phyloP scores from a whole-genome alignment of 2,113 vertebrate genomes.

The Acrocephalus kingi region DNA sequence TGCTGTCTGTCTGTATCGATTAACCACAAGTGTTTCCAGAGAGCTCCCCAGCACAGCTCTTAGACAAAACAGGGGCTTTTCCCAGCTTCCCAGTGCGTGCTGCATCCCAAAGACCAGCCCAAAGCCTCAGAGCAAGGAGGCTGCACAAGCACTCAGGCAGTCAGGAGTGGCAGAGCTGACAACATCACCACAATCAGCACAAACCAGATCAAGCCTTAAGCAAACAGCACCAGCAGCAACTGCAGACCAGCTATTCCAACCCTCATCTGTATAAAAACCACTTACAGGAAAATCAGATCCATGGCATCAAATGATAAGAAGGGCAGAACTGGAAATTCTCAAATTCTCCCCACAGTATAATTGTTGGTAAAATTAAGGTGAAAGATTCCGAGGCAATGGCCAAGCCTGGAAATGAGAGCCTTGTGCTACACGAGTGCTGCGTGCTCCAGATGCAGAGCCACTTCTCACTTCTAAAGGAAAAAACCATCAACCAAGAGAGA shows the following conservation, averaged over 20 bases:
- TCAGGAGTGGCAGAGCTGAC: rapidly evolving
- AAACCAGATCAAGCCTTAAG: not conserved
- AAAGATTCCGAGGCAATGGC: not conserved
- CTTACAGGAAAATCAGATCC: not conserved
- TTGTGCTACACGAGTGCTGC: not conserved
- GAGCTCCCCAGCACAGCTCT: conserved; percentile 18
- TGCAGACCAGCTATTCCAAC: not conserved
- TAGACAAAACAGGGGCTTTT: conserved; percentile 39
- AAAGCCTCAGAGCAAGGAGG: not conserved
- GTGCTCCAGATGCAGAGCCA: not conserved
- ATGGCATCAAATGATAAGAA: not conserved
- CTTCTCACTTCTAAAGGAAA: not conserved
- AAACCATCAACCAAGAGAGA: not conserved
- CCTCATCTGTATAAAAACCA: rapidly evolving
- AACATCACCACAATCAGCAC: not conserved
- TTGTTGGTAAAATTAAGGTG: not conserved
- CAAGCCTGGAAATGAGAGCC: not conserved
- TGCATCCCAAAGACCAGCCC: not conserved
- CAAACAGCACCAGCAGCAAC: not conserved
- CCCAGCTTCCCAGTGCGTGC: not conserved
- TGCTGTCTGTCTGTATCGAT: not conserved
- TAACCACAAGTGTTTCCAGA: conserved; percentile 13
- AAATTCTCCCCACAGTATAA: not conserved
- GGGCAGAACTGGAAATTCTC: not conserved
- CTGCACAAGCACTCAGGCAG: not conserved